These are phyloP conservation scores for Chelonus formosanus DNA, from an alignment of 2,888 invertebrate genomes.

Conservation along the genomic window DNA sequence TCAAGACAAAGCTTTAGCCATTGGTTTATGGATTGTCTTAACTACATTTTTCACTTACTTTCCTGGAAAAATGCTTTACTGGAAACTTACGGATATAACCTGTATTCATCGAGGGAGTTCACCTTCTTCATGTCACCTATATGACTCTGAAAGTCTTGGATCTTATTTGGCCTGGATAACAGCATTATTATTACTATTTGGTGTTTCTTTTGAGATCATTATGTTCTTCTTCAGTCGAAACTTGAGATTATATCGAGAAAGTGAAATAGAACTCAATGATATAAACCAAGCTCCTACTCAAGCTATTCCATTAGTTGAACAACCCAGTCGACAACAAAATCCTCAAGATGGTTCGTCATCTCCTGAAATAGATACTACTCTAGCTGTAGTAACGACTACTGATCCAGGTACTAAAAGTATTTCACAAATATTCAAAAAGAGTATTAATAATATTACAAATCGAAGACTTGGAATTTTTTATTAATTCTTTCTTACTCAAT, in stretches of 20 bases:
- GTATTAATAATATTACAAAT: too few relatives aligned
- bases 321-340: constrained; percentile 7
- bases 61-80: constrained; percentile 73
- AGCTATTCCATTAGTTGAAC: constrained; percentile 42
- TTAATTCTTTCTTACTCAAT: too few relatives aligned
- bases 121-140: constrained; percentile 63
- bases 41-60: constrained; percentile 70
- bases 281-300: constrained; percentile 35
- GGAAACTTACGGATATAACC: constrained; percentile 67
- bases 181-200: constrained; percentile 62
- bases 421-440: too few relatives aligned
- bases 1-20: constrained; percentile 71
- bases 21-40: constrained; percentile 69
- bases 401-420: too few relatives aligned
- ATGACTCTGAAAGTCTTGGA: constrained; percentile 66
- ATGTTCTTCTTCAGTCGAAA: constrained; percentile 66
- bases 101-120: constrained; percentile 66
- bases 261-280: constrained; percentile 31
- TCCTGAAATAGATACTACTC: not conserved
- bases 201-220: constrained; percentile 64
- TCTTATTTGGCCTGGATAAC: constrained; percentile 67
- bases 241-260: constrained; percentile 57
- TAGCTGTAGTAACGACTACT: not conserved
- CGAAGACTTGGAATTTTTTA: too few relatives aligned
- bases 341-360: not conserved